phyloP scores from a whole-genome alignment of 1,140 invertebrate species.

The Probaryconus sp. region DNA sequence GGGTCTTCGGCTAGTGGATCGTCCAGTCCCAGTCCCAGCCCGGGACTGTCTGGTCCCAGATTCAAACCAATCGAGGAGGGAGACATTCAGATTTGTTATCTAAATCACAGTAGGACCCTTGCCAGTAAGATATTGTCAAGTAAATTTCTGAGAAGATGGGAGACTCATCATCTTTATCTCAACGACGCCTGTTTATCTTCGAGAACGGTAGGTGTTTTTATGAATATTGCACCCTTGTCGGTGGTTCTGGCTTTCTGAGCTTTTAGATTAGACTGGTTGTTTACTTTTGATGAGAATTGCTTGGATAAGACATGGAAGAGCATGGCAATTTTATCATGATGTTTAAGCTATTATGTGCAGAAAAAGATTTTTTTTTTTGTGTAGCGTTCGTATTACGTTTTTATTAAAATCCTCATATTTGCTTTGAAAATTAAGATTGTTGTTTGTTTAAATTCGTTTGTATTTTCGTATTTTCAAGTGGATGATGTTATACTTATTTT shows the following conservation, averaged over 20 bases:
- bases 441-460: too few species aligned
- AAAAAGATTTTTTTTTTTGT: too few species aligned
- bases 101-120: conserved; percentile 88
- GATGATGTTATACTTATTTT: too few species aligned
- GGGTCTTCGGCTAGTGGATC: conserved; percentile 70
- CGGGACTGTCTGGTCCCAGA: conserved; percentile 80
- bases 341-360: too few species aligned
- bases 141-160: conserved; percentile 89
- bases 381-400: too few species aligned
- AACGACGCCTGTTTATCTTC: conserved; percentile 85
- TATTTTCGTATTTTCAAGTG: too few species aligned
- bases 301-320: too few species aligned
- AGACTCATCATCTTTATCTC: conserved; percentile 86
- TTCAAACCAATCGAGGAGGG: conserved; percentile 88
- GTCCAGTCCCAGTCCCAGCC: conserved; percentile 76
- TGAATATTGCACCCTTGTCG: conserved; percentile 25
- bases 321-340: too few species aligned
- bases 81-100: conserved; percentile 86
- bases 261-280: conserved; percentile 22
- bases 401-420: too few species aligned
- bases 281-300: conserved; percentile 26
- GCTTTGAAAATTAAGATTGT: too few species aligned
- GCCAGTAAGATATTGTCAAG: conserved; percentile 90
- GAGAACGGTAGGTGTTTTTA: conserved; percentile 83
- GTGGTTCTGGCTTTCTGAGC: neutral